phyloP scores from a whole-genome alignment of 2,113 vertebrate genomes.

The Butorides virescens region DNA sequence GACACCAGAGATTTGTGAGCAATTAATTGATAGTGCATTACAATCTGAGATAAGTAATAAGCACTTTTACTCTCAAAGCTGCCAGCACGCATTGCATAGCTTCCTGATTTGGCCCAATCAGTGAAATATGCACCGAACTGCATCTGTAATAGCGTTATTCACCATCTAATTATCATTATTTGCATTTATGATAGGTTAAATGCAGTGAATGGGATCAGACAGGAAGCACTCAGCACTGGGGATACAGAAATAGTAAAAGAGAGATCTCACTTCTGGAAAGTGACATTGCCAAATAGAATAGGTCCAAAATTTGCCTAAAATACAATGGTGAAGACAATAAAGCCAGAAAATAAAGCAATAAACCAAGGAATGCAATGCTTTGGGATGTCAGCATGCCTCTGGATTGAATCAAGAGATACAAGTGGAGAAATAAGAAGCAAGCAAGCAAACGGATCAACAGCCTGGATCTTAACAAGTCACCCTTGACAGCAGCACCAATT shows the following conservation, averaged over 20 bases:
- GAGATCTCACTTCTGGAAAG: neutral
- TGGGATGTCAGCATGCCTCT: neutral
- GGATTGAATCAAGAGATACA: neutral
- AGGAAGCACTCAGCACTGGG: slow-evolving; percentile 3
- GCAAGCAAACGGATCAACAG: neutral
- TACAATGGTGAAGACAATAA: neutral
- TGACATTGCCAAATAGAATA: neutral
- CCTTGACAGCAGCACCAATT: neutral
- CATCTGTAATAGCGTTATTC: slow-evolving; percentile 56
- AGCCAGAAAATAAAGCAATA: neutral
- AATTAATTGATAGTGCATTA: slow-evolving; percentile 72
- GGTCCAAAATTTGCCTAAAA: neutral
- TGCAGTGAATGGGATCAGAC: slow-evolving; percentile 16
- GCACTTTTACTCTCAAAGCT: slow-evolving; percentile 15
- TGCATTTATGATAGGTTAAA: slow-evolving; percentile 58
- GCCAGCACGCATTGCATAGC: neutral
- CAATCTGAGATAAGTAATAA: slow-evolving; percentile 51
- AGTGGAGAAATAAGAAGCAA: neutral
- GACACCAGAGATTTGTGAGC: slow-evolving; percentile 37
- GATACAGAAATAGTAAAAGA: neutral
- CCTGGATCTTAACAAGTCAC: neutral
- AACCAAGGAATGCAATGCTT: neutral
- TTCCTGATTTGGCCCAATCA: slow-evolving; percentile 69
- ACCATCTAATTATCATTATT: slow-evolving; percentile 67
- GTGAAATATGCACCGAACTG: slow-evolving; percentile 32